Evolutionary conservation across 2,888 invertebrate species (phyloP).

Genomic region (Fragum sueziense): DNA sequence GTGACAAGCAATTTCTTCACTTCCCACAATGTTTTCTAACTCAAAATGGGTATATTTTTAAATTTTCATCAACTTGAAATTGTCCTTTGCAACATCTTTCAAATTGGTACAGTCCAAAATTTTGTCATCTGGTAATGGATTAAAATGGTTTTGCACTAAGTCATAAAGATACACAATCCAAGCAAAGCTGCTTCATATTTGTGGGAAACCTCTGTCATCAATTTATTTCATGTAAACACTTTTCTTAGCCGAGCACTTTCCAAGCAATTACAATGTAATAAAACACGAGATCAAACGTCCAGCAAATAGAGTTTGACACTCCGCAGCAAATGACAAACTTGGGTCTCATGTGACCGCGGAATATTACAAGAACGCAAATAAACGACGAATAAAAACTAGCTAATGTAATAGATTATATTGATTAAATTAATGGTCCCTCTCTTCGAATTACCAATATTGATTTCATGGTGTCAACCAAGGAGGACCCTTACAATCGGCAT

Average conservation of each 20-base stretch:
- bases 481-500: slow-evolving; percentile 9
- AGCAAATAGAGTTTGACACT: slow-evolving; percentile 45
- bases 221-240: too few species aligned
- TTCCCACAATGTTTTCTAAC: too few species aligned
- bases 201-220: too few species aligned
- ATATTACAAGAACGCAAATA: slow-evolving; percentile 55
- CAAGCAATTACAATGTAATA: slow-evolving; percentile 35
- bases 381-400: slow-evolving; percentile 58
- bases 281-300: slow-evolving; percentile 49
- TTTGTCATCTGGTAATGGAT: too few species aligned
- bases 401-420: slow-evolving; percentile 61
- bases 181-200: too few species aligned
- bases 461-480: slow-evolving; percentile 49
- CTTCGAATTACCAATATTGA: slow-evolving; percentile 54
- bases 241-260: slow-evolving; percentile 19
- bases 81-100: too few species aligned
- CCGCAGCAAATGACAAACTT: slow-evolving; percentile 41
- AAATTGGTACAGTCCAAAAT: too few species aligned
- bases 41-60: too few species aligned
- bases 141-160: too few species aligned
- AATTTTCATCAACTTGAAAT: too few species aligned
- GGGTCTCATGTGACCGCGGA: slow-evolving; percentile 52
- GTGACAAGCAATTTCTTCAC: too few species aligned
- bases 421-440: slow-evolving; percentile 57
- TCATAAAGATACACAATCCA: too few species aligned